Conservation (phyloP, 1,140 invertebrate species). For the Leucophenga varia region DNA sequence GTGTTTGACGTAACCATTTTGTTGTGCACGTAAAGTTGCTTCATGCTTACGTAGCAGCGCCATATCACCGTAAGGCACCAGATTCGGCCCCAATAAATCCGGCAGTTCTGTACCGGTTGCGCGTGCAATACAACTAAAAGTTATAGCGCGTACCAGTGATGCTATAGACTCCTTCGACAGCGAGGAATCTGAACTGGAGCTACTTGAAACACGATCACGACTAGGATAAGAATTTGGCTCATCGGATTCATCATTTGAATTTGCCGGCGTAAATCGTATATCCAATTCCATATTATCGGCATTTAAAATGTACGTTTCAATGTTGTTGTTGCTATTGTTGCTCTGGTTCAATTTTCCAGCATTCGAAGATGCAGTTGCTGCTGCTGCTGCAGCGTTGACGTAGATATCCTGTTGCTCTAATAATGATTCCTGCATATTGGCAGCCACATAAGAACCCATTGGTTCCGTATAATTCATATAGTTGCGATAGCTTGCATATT, state of each 20-base stretch:
- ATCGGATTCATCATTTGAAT: too few species aligned
- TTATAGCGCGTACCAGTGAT: conserved; percentile 33
- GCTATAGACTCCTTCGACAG: conserved; percentile 32
- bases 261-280: too few species aligned
- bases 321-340: conserved; percentile 22
- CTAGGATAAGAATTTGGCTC: conserved; percentile 8
- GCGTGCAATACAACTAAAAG: conserved; percentile 26
- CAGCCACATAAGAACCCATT: too few species aligned
- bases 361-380: conserved; percentile 27
- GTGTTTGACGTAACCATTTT: conserved; percentile 23
- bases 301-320: too few species aligned
- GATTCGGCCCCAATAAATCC: conserved; percentile 30
- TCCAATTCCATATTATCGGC: too few species aligned
- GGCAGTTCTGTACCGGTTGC: conserved; percentile 31
- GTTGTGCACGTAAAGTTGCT: too few species aligned
- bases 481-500: background rate
- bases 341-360: conserved; percentile 12
- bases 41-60: conserved; percentile 24
- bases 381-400: background rate
- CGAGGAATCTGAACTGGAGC: conserved; percentile 22
- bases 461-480: background rate
- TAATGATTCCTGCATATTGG: too few species aligned
- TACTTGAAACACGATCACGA: conserved; percentile 14
- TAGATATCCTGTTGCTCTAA: background rate
- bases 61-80: conserved; percentile 44